Percentiles rank a stretch among this genome's conserved stretches.
These are phyloP conservation scores for Chionoecetes opilio DNA, from an alignment of 1,140 invertebrate genomes.

Conservation along the genomic window DNA sequence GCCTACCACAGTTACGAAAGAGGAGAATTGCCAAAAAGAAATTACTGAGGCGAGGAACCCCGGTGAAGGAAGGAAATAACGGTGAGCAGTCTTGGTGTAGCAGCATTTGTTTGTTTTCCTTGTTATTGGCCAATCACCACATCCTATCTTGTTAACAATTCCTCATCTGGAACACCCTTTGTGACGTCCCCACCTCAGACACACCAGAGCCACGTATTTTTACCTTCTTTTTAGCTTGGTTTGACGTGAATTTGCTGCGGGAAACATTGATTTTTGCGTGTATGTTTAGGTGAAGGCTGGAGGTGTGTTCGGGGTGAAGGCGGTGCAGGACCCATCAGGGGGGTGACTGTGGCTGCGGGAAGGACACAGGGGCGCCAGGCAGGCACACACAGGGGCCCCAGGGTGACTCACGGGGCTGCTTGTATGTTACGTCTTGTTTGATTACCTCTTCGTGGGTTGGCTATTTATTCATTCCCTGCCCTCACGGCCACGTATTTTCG, in stretches of 20 bases:
- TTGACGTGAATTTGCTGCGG: neutral
- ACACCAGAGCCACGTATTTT: neutral
- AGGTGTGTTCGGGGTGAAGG: no score
- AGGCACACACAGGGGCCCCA: no score
- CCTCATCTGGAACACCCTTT: neutral
- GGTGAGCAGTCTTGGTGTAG: slow-evolving; percentile 63
- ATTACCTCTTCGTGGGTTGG: no score
- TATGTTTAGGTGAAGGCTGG: neutral
- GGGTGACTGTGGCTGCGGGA: no score
- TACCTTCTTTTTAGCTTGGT: neutral
- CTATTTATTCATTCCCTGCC: no score
- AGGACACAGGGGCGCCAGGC: no score
- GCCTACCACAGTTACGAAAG: slow-evolving; percentile 72
- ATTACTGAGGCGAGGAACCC: slow-evolving; percentile 70
- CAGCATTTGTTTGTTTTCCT: slow-evolving; percentile 73
- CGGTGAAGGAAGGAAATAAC: slow-evolving; percentile 75
- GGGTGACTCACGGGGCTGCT: no score
- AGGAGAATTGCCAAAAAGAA: slow-evolving; percentile 74
- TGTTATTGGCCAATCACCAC: slow-evolving; percentile 62
- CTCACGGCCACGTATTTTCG: no score
- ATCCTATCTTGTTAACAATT: neutral
- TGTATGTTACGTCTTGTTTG: no score
- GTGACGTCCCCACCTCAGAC: neutral
- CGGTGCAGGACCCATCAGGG: no score
- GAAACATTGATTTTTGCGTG: neutral